These are phyloP conservation scores for Homarus gammarus DNA, from an alignment of 2,888 invertebrate genomes.

Conservation along the genomic window DNA sequence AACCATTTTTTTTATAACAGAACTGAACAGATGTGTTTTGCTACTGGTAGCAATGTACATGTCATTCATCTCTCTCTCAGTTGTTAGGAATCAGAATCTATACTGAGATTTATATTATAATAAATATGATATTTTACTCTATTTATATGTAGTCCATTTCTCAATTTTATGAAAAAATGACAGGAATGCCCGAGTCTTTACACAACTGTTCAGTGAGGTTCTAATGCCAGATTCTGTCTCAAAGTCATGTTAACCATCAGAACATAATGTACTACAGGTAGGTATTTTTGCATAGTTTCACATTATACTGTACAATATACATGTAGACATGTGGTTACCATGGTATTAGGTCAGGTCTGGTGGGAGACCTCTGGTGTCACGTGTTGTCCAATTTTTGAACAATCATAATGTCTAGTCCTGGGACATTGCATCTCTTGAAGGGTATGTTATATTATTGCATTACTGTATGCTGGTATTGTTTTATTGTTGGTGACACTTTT, in stretches of 20 bases:
- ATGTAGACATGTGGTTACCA: background rate
- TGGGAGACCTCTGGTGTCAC: background rate
- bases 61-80: background rate
- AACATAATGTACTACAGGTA: background rate
- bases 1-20: constrained; percentile 14
- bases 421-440: constrained; percentile 45
- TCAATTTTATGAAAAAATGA: background rate
- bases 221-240: constrained; percentile 12
- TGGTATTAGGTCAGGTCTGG: constrained; percentile 3
- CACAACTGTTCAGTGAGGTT: constrained; percentile 26
- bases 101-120: background rate
- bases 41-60: background rate
- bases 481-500: background rate
- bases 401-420: constrained; percentile 45
- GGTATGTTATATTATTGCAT: background rate
- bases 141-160: background rate
- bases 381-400: constrained; percentile 31
- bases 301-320: background rate
- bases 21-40: constrained; percentile 12
- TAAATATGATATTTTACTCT: background rate
- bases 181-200: background rate
- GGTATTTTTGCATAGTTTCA: background rate
- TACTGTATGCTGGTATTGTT: background rate
- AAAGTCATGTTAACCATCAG: background rate
- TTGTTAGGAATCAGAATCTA: background rate